Base-by-base conservation (phyloP, 2,888 invertebrate species). In the Pogonocherus hispidulus region DNA sequence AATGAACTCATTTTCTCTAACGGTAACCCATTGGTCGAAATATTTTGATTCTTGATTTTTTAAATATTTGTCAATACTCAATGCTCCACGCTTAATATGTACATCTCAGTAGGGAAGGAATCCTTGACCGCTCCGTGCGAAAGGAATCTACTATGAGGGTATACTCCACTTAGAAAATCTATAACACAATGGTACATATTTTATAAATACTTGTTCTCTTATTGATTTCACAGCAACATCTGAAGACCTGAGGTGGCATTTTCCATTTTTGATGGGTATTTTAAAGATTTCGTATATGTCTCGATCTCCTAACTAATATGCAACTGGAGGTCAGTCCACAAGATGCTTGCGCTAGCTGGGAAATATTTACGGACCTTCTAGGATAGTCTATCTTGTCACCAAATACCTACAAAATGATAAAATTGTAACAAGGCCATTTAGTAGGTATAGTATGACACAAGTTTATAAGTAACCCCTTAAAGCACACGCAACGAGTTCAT, bases 351-450 rank as follows among this genome's bases (percentile, higher is more conserved):
- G 93, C 90, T 76, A 97, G 87, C 85, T 96, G 94, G 1, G 93
- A 92, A 81, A 94, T 91, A 77, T 91, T 90, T 64, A 95, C 88
- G 3, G 93, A 92, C 82, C 94, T 90, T 76, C 94, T 89, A 19
- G 93, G 91, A 83, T 93, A 94, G 83, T 94, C 93, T 46, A 96
- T 92, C 87, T 93, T 94, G 79, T 95, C 94, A 73, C 93, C 92
- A 81, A 96, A 93, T 59, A 94, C 91, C 93, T 93, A 87, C 46
- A 88, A 85, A 54, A 63, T 20, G 19, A 37, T 1, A 22, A 41
- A 55, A 35, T 1, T 6, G 18, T 46, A 3, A 41, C 41, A 23
- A 23, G 6, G 3, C 23, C 23, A 23, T 3, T n/a, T n/a, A n/a
- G n/a, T n/a, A n/a, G n/a, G n/a, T n/a, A n/a, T n/a, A n/a, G n/a